Conservation (phyloP, 2,113 vertebrate genomes). For the Semnornis frantzii region DNA sequence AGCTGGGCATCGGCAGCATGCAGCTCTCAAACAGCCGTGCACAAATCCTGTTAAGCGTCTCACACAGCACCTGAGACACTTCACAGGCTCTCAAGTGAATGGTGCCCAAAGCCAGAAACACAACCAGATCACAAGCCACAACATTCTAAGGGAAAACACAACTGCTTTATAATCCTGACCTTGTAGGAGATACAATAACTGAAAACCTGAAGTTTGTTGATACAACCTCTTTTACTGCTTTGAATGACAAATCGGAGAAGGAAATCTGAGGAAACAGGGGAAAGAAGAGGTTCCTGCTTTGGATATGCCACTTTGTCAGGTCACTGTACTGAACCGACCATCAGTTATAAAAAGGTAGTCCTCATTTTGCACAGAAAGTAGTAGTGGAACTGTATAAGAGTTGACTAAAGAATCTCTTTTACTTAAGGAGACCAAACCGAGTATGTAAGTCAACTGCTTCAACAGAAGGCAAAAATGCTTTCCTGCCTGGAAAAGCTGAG, state of each 20-base stretch:
- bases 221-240: neutral
- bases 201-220: neutral
- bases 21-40: neutral
- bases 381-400: neutral
- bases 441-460: neutral
- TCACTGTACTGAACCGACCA: neutral
- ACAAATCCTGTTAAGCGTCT: neutral
- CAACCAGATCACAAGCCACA: neutral
- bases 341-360: neutral
- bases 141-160: neutral
- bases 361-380: neutral
- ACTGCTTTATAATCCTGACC: neutral
- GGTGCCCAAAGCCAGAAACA: neutral
- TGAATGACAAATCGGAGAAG: neutral
- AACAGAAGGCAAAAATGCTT: neutral
- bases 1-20: fast-evolving
- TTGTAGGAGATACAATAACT: neutral
- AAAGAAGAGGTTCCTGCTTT: neutral
- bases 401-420: neutral
- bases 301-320: neutral
- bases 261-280: neutral
- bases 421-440: fast-evolving
- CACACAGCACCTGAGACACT: fast-evolving
- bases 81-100: neutral
- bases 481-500: neutral